Conservation (phyloP, 2,888 invertebrate genomes). For the Xestia c-nigrum region DNA sequence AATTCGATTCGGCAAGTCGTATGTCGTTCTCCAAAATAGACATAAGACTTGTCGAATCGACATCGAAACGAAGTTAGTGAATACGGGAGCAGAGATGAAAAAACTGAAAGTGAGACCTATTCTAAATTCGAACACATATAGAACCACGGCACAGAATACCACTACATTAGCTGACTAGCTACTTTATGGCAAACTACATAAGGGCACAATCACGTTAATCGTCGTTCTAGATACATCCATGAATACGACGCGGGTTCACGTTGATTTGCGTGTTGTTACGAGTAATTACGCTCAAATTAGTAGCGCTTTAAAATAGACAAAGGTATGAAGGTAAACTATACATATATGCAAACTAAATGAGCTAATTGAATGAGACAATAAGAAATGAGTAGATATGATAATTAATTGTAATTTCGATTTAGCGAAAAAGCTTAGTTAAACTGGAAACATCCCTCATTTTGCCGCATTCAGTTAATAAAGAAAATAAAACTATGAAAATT, state of each 20-base stretch:
- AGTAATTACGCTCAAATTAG: slow-evolving; percentile 50
- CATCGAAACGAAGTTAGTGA: too few relatives aligned
- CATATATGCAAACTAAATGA: not conserved
- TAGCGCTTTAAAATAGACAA: slow-evolving; percentile 34
- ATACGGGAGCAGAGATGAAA: not conserved
- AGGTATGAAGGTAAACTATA: slow-evolving; percentile 12
- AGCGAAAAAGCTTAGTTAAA: not conserved
- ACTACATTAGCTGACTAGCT: not conserved
- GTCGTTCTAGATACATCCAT: slow-evolving; percentile 62
- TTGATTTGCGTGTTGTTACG: slow-evolving; percentile 62
- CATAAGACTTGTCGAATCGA: too few relatives aligned
- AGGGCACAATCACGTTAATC: slow-evolving; percentile 69
- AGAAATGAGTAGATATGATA: not conserved
- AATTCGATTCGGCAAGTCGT: too few relatives aligned
- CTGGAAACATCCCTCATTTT: not conserved
- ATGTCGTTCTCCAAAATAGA: too few relatives aligned
- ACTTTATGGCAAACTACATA: slow-evolving; percentile 60
- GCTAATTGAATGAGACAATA: not conserved
- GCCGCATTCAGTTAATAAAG: not conserved
- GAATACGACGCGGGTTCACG: slow-evolving; percentile 50
- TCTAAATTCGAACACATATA: slow-evolving; percentile 22
- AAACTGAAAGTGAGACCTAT: not conserved
- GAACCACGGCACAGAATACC: slow-evolving; percentile 1
- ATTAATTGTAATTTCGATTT: not conserved
- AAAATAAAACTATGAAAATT: slow-evolving; percentile 26